phyloP scores from a whole-genome alignment of 1,140 invertebrate genomes.

The Drosophila miranda region DNA sequence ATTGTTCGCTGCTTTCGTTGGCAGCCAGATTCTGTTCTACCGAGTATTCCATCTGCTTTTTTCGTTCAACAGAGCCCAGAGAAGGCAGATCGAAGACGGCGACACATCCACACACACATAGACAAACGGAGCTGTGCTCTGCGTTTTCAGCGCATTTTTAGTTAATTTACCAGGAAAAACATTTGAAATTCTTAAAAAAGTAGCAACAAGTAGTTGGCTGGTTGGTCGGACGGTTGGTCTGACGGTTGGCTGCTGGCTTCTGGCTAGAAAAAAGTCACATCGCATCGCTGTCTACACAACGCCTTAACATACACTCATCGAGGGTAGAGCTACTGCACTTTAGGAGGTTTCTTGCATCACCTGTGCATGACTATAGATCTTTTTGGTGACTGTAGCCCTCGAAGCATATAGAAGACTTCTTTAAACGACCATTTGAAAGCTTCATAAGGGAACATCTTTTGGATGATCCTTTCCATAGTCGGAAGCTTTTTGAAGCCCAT shows the following conservation, averaged over 20 bases:
- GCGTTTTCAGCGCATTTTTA: conserved; percentile 82
- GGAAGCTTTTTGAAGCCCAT: too few species aligned
- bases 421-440: too few species aligned
- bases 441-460: too few species aligned
- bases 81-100: conserved; percentile 34
- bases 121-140: conserved; percentile 24
- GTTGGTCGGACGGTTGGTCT: too few species aligned
- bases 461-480: too few species aligned
- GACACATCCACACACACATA: too few species aligned
- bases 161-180: conserved; percentile 82
- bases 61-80: conserved; percentile 63
- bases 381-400: too few species aligned
- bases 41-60: conserved; percentile 7
- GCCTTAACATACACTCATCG: conserved; percentile 31
- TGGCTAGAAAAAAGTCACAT: conserved; percentile 50
- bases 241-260: conserved; percentile 28
- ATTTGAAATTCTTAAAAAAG: conserved; percentile 80
- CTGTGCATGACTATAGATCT: neutral
- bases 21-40: conserved; percentile 46
- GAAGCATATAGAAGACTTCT: too few species aligned
- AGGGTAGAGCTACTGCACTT: neutral
- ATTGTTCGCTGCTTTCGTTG: conserved; percentile 69
- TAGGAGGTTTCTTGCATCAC: neutral
- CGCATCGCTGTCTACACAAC: conserved; percentile 38
- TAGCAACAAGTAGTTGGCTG: conserved; percentile 60